Conservation (phyloP, 2,888 invertebrate species). For the Drosophila nr. perissopoda region DNA sequence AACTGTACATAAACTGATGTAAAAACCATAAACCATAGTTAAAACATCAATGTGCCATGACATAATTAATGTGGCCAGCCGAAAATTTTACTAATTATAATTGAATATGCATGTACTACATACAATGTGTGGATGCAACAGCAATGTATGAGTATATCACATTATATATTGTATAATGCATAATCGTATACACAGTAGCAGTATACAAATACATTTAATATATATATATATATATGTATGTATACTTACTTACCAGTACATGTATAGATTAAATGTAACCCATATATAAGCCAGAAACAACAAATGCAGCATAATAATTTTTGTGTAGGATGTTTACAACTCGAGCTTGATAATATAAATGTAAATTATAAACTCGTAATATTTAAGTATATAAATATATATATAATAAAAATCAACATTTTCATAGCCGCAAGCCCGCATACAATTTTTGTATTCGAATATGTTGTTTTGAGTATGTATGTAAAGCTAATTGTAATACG, state of each 20-base stretch:
- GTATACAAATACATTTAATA: not conserved
- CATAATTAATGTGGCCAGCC: constrained; percentile 25
- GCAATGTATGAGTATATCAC: constrained; percentile 21
- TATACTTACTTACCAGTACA: constrained; percentile 26
- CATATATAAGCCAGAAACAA: constrained; percentile 22
- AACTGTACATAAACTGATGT: constrained; percentile 39
- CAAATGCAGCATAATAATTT: constrained; percentile 57
- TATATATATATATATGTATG: constrained; percentile 4
- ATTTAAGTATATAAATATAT: constrained; percentile 22
- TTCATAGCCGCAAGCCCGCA: constrained; percentile 19
- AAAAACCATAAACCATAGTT: constrained; percentile 30
- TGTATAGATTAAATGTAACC: constrained; percentile 19
- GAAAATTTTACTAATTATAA: constrained; percentile 47
- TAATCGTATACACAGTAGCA: constrained; percentile 4
- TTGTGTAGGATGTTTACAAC: constrained; percentile 81
- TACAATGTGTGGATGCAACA: constrained; percentile 27
- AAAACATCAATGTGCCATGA: constrained; percentile 13
- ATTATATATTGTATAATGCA: constrained; percentile 1
- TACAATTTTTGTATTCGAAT: constrained; percentile 26
- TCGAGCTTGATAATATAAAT: constrained; percentile 80
- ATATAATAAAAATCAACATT: not conserved
- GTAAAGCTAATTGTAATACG: constrained; percentile 48
- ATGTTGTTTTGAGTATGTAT: constrained; percentile 35
- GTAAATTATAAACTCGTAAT: constrained; percentile 68
- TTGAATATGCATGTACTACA: constrained; percentile 43